Base-by-base conservation (phyloP, 2,113 vertebrate species). In the Xiphophorus couchianus region DNA sequence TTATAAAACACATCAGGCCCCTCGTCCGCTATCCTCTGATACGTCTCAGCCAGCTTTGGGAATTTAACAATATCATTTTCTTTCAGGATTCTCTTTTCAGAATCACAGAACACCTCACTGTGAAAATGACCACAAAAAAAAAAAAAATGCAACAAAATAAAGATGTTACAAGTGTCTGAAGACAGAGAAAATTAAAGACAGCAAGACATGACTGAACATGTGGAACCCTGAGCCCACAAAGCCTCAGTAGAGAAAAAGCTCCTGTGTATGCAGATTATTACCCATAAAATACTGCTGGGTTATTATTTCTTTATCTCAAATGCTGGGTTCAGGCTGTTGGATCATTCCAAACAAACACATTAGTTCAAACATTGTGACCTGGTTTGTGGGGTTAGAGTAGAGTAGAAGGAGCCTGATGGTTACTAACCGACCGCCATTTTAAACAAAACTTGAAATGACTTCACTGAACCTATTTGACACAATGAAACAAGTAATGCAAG, bases 1-100 rank as follows among this genome's bases (percentile, higher is more conserved):
- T 92, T 96, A 86, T 99, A 99, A 93, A 99, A 99, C 60, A 96
- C 95, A 65, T 95, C 93, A 6, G 97, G 93, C 0, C 97, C 97
- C 74, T 96, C 96, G 0, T 42, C 90, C 69, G 98, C 97, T 91
- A 99, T 95, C 5, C 75, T 96, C 91, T 96, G 87, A 0, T 96
- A 96, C 0, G 98, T 99, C 27, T 94, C 77, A 0, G 97, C 97
- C 69, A 99, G 88, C 85, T 89, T 95, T 2, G 95, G 94, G 91
- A 97, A 95, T 76, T 39, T 94, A 82, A 99, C 29, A 0, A 73
- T 94, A 31, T 99, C 96, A 0, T 97, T 97, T 90, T 96, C 94
- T 4, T 39, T 95, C 44, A 99, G 92, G 80, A 98, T 94, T 71
- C 93, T 96, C 80, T 95, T 96, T 7, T 93, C 33, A 60, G 92